Evolutionary conservation across 2,113 vertebrate species (phyloP).

Genomic region (Hirundichthys speculiger): DNA sequence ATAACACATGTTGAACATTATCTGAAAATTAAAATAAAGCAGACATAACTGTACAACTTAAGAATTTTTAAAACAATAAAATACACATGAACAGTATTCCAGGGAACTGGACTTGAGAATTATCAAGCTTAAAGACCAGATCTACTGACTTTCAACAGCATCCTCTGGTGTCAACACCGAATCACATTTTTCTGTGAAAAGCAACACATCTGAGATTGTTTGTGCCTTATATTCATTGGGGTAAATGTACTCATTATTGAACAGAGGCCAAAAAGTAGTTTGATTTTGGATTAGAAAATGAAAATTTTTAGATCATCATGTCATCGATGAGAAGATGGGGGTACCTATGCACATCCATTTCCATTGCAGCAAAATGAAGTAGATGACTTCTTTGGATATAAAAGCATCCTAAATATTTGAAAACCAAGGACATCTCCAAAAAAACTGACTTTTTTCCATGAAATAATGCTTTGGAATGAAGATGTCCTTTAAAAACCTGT

Average conservation of each 20-base stretch:
- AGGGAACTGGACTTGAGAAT: conserved; percentile 74
- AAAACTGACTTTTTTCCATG: conserved; percentile 70
- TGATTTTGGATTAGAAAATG: conserved; percentile 67
- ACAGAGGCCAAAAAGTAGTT: conserved; percentile 12
- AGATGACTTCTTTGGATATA: conserved; percentile 81
- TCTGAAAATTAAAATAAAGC: conserved; percentile 84
- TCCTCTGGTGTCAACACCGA: conserved; percentile 74
- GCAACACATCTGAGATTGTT: conserved; percentile 72
- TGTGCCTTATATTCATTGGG: conserved; percentile 66
- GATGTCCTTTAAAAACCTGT: conserved; percentile 76
- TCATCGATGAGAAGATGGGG: conserved; percentile 56
- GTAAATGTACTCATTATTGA: conserved; percentile 69
- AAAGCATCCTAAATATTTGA: conserved; percentile 71
- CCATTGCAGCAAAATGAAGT: conserved; percentile 69
- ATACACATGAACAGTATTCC: conserved; percentile 71
- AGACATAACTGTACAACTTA: conserved; percentile 91
- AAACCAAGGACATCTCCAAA: conserved; percentile 76
- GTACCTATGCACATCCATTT: conserved; percentile 69
- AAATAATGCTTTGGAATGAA: conserved; percentile 85
- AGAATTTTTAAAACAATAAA: conserved; percentile 74
- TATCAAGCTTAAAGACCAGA: conserved; percentile 74
- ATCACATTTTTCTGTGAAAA: conserved; percentile 71
- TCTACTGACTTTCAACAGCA: conserved; percentile 67
- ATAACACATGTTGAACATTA: conserved; percentile 90
- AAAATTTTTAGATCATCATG: conserved; percentile 45